phyloP scores from a whole-genome alignment of 2,113 vertebrate species.

The Vidua chalybeata region DNA sequence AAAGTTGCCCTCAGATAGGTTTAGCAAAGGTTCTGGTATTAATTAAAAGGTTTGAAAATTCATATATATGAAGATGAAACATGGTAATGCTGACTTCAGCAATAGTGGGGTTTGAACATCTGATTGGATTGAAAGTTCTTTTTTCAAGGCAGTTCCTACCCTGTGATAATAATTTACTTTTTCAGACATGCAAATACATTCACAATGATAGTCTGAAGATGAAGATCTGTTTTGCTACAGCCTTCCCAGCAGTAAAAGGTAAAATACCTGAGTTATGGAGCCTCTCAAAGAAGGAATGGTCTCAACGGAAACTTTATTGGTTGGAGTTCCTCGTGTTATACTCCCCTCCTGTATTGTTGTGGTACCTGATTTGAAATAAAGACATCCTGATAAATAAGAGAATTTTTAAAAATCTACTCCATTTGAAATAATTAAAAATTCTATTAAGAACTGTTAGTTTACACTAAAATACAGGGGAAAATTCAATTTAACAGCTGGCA shows the following conservation, averaged over 20 bases:
- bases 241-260: neutral
- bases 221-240: neutral
- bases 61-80: neutral
- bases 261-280: conserved; percentile 94
- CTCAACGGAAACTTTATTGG: conserved; percentile 84
- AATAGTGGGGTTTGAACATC: neutral
- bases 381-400: neutral
- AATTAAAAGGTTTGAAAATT: neutral
- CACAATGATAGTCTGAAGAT: neutral
- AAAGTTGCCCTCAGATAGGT: neutral
- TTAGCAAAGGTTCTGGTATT: neutral
- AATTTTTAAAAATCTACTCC: neutral
- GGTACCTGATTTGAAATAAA: conserved; percentile 74
- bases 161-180: neutral
- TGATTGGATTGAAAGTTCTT: neutral
- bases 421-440: neutral
- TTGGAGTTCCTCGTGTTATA: conserved; percentile 84
- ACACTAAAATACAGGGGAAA: neutral
- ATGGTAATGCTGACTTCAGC: neutral
- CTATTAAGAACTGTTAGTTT: neutral
- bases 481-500: neutral
- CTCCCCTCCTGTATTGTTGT: conserved; percentile 86
- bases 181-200: neutral
- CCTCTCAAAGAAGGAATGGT: conserved; percentile 82
- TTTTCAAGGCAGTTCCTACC: neutral